These are phyloP conservation scores for Archivesica marissinica DNA, from an alignment of 1,140 invertebrate species.

Conservation along the genomic window DNA sequence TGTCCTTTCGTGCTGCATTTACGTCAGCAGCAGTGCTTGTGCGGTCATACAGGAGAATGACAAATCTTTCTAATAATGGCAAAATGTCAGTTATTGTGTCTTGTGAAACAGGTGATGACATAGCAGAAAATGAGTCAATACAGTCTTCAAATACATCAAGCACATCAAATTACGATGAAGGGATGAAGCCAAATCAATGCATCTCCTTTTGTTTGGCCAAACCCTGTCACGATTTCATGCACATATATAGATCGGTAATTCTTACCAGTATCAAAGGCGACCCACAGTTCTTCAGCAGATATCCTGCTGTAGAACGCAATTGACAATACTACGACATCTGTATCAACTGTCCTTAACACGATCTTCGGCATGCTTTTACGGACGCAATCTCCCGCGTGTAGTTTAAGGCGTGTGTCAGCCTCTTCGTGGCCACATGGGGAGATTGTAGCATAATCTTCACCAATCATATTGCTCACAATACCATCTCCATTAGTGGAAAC, in stretches of 20 bases:
- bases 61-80: neutral
- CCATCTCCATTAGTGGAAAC: too few species aligned
- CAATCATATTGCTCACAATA: neutral
- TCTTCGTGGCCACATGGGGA: too few species aligned
- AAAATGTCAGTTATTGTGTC: neutral
- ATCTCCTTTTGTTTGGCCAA: neutral
- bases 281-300: neutral
- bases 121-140: neutral
- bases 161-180: neutral
- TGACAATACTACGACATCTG: slow-evolving; percentile 29
- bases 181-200: slow-evolving; percentile 6
- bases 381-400: neutral
- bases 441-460: too few species aligned
- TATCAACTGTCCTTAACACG: slow-evolving; percentile 41
- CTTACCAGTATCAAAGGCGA: slow-evolving; percentile 46
- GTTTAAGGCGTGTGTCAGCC: too few species aligned
- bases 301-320: neutral
- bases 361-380: neutral
- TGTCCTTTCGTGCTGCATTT: neutral
- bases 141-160: slow-evolving; percentile 39
- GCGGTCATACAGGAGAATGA: slow-evolving; percentile 9
- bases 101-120: neutral
- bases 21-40: neutral
- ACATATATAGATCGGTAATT: neutral
- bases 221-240: neutral